Evolutionary conservation across 2,888 invertebrate genomes (phyloP), one percentile per base, ranked within the genome.

Genomic region (Agrochola macilenta): DNA sequence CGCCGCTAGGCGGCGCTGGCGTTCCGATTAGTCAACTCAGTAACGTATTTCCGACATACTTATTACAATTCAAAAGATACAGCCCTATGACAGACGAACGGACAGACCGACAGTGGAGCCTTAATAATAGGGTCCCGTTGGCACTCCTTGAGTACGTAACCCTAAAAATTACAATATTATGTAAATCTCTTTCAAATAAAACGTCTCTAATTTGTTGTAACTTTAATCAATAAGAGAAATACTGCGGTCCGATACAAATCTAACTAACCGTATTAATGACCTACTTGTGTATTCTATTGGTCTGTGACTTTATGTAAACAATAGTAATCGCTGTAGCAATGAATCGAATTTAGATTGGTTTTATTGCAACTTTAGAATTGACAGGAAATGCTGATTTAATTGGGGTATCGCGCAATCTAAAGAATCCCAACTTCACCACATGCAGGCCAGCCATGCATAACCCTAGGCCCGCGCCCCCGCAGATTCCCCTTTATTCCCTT

Each of bases 191-290:
- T 23, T 82, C 14, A 57, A 80, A 77, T 58, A 1, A 58, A 71
- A 26, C 69, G 1, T 9, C 5, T 63, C 26, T 58, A 63, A 63
- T 70, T 79, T 69, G 12, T 57, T 30, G 58, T 60, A 14, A 69
- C 43, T 39, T 12, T 26, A 64, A 74, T 81, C 75, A 75, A 74
- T 84, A 65, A 68, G 7, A 52, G 30, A 68, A 79, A 46, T 60
- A 23, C 35, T 72, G 5, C 63, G 46, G 0, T 68, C 70, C 12
- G 46, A 49, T 57, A 68, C 81, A 57, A 68, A 60, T 30, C 3
- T 76, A 83, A 83, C 54, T 54, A 74, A 73, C 65, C 85, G 65
- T 72, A 61, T 17, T 65, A 26, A 14, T 63, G 85, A 72, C 85
- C 83, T 35, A 85, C 61, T 83, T 83, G 73, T 1, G 35, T 17